Evolutionary conservation across 1,140 invertebrate species (phyloP).

Genomic region (Elymnias hypermnestra): DNA sequence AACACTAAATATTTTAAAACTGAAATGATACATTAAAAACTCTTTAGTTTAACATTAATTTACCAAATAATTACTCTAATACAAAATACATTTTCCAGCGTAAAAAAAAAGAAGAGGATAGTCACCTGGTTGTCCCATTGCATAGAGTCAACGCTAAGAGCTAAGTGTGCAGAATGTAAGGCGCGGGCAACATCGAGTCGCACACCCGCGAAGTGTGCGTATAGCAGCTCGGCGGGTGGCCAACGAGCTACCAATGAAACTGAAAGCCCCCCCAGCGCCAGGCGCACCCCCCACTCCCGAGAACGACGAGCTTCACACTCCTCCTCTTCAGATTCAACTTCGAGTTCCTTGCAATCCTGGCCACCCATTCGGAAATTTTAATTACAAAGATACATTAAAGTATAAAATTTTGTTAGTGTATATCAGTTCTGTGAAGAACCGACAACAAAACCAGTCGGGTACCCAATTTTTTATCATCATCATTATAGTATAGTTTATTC

Average conservation of each 20-base stretch:
- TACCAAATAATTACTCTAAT: too few relatives aligned
- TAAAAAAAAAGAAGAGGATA: too few relatives aligned
- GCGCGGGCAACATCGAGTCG: conserved; percentile 78
- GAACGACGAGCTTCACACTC: background rate
- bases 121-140: conserved; percentile 95
- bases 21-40: too few relatives aligned
- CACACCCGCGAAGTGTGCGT: conserved; percentile 85
- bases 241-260: conserved; percentile 89
- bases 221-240: conserved; percentile 91
- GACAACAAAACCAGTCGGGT: too few relatives aligned
- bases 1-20: too few relatives aligned
- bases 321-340: conserved; percentile 6
- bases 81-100: too few relatives aligned
- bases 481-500: too few relatives aligned
- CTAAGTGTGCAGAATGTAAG: conserved; percentile 78
- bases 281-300: conserved; percentile 78
- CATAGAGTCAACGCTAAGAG: conserved; percentile 84
- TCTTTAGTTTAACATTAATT: too few relatives aligned
- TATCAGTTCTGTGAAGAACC: too few relatives aligned
- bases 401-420: too few relatives aligned
- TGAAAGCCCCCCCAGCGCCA: conserved; percentile 85
- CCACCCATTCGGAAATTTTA: background rate
- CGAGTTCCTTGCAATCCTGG: conserved; percentile 2
- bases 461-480: too few relatives aligned
- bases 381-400: too few relatives aligned